These are phyloP conservation scores for Tipula vernalis DNA, from an alignment of 2,888 invertebrate species.

Conservation along the genomic window DNA sequence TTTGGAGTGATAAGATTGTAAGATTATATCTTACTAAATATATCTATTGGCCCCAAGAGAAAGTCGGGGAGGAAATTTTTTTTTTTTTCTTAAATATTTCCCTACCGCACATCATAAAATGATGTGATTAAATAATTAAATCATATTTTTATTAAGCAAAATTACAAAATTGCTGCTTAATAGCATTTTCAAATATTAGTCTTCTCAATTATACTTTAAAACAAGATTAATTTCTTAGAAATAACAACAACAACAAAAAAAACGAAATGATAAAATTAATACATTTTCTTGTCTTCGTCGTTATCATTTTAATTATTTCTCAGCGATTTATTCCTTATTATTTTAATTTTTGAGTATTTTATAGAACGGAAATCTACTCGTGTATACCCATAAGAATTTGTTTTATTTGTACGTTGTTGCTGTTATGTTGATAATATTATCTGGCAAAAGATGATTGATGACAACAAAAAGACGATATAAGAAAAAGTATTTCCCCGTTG, in stretches of 20 bases:
- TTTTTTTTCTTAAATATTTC: neutral
- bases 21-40: neutral
- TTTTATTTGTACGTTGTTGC: neutral
- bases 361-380: neutral
- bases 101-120: neutral
- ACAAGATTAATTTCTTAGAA: neutral
- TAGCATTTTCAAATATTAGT: neutral
- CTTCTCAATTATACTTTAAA: slow-evolving; percentile 4
- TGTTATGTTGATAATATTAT: neutral
- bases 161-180: neutral
- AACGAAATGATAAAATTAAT: neutral
- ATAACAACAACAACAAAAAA: neutral
- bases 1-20: neutral
- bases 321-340: neutral
- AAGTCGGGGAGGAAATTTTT: neutral
- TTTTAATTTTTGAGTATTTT: neutral
- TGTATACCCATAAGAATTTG: neutral
- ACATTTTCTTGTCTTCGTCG: neutral
- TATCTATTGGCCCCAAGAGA: neutral
- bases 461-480: neutral
- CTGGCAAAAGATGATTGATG: neutral
- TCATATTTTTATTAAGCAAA: neutral
- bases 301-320: neutral
- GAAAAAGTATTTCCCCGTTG: neutral
- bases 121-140: neutral